Evolutionary conservation across 2,797 vertebrate species (phyloP).

Genomic region (Melanitta fusca): DNA sequence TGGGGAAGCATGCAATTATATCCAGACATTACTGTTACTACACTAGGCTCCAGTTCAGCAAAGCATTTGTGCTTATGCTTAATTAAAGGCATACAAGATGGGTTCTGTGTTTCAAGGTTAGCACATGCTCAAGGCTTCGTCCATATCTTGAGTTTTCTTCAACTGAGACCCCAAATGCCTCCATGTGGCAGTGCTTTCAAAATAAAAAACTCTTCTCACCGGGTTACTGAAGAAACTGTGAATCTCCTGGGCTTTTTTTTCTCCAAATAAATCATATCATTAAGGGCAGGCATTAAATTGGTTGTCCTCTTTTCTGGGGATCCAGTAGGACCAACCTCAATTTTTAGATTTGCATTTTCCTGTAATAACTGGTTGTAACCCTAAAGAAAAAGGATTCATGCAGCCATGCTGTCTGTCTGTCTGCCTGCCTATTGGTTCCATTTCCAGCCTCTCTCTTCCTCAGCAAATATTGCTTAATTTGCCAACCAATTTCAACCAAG

Average conservation of each 20-base stretch:
- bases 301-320: not conserved
- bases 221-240: not conserved
- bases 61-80: not conserved
- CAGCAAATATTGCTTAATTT: not conserved
- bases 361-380: not conserved
- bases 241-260: not conserved
- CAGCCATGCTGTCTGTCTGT: not conserved
- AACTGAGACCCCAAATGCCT: not conserved
- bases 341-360: not conserved
- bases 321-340: not conserved
- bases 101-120: not conserved
- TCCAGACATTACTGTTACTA: not conserved
- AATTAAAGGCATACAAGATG: not conserved
- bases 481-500: not conserved
- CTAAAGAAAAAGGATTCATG: not conserved
- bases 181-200: not conserved
- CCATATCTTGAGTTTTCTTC: not conserved
- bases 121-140: not conserved
- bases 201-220: not conserved
- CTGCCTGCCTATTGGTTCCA: not conserved
- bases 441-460: not conserved
- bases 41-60: not conserved
- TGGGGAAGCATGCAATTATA: not conserved
- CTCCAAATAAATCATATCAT: not conserved
- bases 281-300: not conserved